Conservation (phyloP, 1,140 invertebrate genomes). For the Heliconius hermathena region DNA sequence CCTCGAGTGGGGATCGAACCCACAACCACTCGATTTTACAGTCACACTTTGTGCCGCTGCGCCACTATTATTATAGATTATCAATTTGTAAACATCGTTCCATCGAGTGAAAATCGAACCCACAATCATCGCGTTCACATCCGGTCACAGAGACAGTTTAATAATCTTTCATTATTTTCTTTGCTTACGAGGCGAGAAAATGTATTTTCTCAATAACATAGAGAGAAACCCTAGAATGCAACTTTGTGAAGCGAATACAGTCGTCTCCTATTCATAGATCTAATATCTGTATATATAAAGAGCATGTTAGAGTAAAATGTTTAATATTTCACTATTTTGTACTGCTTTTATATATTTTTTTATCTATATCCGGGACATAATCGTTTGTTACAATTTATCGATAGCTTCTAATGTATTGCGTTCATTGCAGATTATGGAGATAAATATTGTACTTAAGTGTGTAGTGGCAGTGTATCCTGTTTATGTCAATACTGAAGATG, state of each 20-base stretch:
- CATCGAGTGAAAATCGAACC: too few relatives aligned
- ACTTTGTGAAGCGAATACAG: background rate
- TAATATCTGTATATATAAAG: background rate
- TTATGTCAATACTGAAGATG: background rate
- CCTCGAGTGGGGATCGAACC: too few relatives aligned
- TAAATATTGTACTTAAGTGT: constrained; percentile 41
- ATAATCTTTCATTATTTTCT: constrained; percentile 16
- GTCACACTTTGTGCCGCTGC: too few relatives aligned
- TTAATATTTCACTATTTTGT: constrained; percentile 18
- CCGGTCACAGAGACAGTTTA: too few relatives aligned
- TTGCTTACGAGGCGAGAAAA: constrained; percentile 23
- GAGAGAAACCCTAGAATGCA: constrained; percentile 18
- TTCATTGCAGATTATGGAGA: constrained; percentile 49
- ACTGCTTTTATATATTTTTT: constrained; percentile 60
- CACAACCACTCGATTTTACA: too few relatives aligned
- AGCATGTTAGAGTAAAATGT: background rate
- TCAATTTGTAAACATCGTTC: too few relatives aligned
- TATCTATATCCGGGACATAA: constrained; percentile 60
- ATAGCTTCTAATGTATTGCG: constrained; percentile 44
- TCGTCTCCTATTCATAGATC: background rate
- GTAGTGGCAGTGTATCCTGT: constrained; percentile 9
- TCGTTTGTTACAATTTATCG: constrained; percentile 51
- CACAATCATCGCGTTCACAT: too few relatives aligned
- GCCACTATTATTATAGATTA: too few relatives aligned
- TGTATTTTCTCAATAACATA: constrained; percentile 21